phyloP scores from a whole-genome alignment of 2,888 invertebrate genomes.

The Hemicrepidius hirtus region DNA sequence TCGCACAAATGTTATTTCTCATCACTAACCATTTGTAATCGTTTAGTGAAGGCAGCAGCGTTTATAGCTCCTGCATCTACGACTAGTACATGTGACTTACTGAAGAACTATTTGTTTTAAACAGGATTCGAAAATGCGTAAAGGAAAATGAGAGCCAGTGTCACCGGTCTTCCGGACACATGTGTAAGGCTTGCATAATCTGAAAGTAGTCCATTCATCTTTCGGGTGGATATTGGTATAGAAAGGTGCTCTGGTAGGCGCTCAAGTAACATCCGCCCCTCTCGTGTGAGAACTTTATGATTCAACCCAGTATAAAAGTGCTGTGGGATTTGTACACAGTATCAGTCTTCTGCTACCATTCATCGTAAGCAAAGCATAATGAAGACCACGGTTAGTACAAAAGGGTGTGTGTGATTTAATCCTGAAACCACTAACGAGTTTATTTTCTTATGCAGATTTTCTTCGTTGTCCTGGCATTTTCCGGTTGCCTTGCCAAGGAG shows the following conservation, averaged over 20 bases:
- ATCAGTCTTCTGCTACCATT: slow-evolving; percentile 67
- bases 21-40: no score
- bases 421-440: slow-evolving; percentile 19
- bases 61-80: no score
- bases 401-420: slow-evolving; percentile 17
- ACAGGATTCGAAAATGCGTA: not conserved
- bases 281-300: slow-evolving; percentile 57
- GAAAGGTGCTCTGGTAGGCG: slow-evolving; percentile 60
- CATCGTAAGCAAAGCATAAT: slow-evolving; percentile 61
- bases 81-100: no score
- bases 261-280: slow-evolving; percentile 62
- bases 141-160: slow-evolving; percentile 8
- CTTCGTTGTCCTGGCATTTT: slow-evolving; percentile 70
- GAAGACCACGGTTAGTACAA: slow-evolving; percentile 66
- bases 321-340: slow-evolving; percentile 51
- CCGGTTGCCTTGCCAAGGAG: slow-evolving; percentile 68
- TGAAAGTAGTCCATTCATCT: slow-evolving; percentile 65
- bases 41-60: no score
- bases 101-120: no score
- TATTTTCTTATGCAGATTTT: slow-evolving; percentile 68
- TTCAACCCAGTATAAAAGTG: slow-evolving; percentile 65
- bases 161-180: slow-evolving; percentile 51
- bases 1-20: no score
- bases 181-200: slow-evolving; percentile 59
- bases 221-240: slow-evolving; percentile 60